Evolutionary conservation across 2,113 vertebrate species (phyloP).

Genomic region (Spizaetus ornatus): DNA sequence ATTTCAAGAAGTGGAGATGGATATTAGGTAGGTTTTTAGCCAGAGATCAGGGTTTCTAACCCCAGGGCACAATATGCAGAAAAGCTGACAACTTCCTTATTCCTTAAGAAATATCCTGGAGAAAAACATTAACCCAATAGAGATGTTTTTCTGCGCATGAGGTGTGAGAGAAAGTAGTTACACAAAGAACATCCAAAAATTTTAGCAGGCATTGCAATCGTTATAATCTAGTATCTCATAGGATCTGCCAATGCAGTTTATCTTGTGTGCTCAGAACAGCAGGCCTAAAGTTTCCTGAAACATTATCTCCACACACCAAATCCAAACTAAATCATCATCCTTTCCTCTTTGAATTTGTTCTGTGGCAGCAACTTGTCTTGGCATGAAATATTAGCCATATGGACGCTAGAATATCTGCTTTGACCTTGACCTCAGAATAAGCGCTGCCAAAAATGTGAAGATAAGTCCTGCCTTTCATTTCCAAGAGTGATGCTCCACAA

Average conservation of each 20-base stretch:
- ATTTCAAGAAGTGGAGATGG: not conserved
- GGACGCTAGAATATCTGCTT: slow-evolving; percentile 25
- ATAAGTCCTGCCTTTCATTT: not conserved
- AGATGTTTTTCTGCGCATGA: not conserved
- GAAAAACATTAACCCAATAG: not conserved
- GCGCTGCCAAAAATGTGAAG: not conserved
- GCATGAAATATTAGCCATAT: slow-evolving; percentile 53
- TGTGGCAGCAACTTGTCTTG: slow-evolving; percentile 45
- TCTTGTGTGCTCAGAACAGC: not conserved
- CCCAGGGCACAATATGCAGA: not conserved
- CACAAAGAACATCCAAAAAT: not conserved
- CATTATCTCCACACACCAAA: not conserved
- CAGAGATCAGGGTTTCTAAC: not conserved
- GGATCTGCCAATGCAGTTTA: not conserved
- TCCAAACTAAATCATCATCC: not conserved
- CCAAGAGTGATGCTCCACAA: not conserved
- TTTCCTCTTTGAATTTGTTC: slow-evolving; percentile 33
- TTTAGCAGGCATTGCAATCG: not conserved
- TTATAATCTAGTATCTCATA: not conserved
- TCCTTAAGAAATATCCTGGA: not conserved
- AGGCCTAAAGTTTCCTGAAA: not conserved
- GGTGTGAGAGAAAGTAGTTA: not conserved
- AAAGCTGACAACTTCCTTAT: not conserved
- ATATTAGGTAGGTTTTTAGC: not conserved
- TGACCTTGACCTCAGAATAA: slow-evolving; percentile 56